Conservation (phyloP, 2,888 invertebrate genomes). For the Epinotia nisella region DNA sequence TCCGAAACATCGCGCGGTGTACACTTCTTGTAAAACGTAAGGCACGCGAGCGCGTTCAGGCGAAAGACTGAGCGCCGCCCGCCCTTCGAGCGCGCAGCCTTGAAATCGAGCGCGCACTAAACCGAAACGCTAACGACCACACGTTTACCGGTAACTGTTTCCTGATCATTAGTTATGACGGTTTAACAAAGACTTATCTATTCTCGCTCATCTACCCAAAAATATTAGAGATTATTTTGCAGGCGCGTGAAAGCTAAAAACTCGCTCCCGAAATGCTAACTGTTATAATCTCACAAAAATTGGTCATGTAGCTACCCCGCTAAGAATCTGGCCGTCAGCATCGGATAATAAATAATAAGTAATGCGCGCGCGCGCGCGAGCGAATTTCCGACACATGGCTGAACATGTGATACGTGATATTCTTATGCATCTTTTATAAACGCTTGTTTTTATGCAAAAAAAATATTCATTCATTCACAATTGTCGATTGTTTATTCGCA, state of each 20-base stretch:
- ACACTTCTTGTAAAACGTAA: conserved; percentile 29
- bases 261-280: neutral
- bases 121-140: conserved; percentile 50
- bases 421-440: no score
- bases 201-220: neutral
- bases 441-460: no score
- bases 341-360: conserved; percentile 7
- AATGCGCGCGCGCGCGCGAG: neutral
- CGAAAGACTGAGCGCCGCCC: conserved; percentile 58
- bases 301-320: conserved; percentile 16
- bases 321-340: conserved; percentile 5
- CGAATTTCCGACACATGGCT: conserved; percentile 11
- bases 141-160: conserved; percentile 22
- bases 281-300: neutral
- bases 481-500: neutral
- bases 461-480: no score
- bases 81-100: conserved; percentile 70
- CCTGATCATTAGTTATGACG: conserved; percentile 26
- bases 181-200: neutral
- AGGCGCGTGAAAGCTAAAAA: neutral
- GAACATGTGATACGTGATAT: neutral
- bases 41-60: conserved; percentile 47
- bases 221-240: neutral
- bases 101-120: conserved; percentile 57
- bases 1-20: conserved; percentile 56